A percentile compares a stretch with the other conserved stretches of the same genome.
These are phyloP conservation scores for Rhagoletis zephyria DNA, from an alignment of 1,140 invertebrate species.

Conservation along the genomic window DNA sequence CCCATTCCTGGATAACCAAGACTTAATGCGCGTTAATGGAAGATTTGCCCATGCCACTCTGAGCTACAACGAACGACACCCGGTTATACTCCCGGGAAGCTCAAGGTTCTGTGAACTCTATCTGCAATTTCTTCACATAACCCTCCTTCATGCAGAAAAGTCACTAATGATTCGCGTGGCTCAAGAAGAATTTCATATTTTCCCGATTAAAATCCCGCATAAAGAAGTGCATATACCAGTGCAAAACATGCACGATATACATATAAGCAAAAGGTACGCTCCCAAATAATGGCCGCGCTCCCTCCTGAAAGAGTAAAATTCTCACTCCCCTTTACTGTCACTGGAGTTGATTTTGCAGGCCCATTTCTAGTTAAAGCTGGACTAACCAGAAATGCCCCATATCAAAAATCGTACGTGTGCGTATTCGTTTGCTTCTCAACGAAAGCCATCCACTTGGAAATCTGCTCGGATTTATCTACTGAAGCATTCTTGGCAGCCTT, in stretches of 20 bases:
- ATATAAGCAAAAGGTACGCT: neutral
- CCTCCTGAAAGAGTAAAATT: neutral
- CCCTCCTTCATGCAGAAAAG: too few species aligned
- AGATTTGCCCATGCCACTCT: too few species aligned
- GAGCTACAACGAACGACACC: too few species aligned
- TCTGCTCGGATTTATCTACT: constrained; percentile 56
- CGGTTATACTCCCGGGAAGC: too few species aligned
- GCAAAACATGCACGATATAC: constrained; percentile 33
- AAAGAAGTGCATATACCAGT: constrained; percentile 11
- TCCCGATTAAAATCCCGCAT: neutral
- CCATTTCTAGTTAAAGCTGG: neutral
- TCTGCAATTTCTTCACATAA: too few species aligned
- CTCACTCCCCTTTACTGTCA: neutral
- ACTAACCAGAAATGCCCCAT: neutral
- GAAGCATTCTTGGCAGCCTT: constrained; percentile 54
- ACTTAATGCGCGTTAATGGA: too few species aligned
- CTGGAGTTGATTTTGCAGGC: constrained; percentile 5
- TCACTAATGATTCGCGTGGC: too few species aligned
- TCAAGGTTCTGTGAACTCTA: too few species aligned
- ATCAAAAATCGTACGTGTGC: neutral
- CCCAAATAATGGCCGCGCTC: constrained; percentile 8
- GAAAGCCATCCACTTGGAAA: constrained; percentile 53
- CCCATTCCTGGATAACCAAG: too few species aligned
- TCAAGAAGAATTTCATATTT: too few species aligned
- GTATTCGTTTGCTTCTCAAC: constrained; percentile 53